Base-by-base conservation (phyloP, 2,888 invertebrate species). In the Sclerodermus sp. region DNA sequence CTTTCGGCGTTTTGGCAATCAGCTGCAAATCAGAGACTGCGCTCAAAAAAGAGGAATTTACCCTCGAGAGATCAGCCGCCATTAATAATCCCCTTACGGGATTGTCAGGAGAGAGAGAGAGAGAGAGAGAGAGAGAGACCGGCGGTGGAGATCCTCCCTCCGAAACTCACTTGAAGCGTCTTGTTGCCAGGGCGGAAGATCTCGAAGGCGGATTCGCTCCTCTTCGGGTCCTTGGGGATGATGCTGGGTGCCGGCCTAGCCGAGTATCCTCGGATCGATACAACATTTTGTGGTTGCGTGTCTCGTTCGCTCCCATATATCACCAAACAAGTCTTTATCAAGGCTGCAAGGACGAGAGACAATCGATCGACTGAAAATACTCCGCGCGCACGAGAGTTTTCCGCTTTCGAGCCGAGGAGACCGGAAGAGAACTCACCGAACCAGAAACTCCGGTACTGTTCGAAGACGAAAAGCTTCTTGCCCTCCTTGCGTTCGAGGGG, bases 201-300 rank as follows among this genome's bases (percentile, higher is more conserved):
- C 50, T 78, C 78, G 39, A 78, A 78, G 0, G 74, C 69, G 10
- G 68, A 64, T 41, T 74, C 75, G 41, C 68, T 66, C 23, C 66
- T 68, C 16, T 69, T 71, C 3, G 62, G 65, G 42, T 77, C 70
- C 1, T 66, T 63, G 0, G 64, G 53, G n/a, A n/a, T n/a, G 8
- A 23, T 23, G 23, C 23, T 65, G 1, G 73, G 68, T 0, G 76
- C 72, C 4, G 74, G 57, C n/a, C 77, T 68, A 2, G 69, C 70
- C 50, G 60, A 69, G 48, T 74, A 78, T 16, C 71, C 73, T 1
- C 63, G 67, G n/a, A 78, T 66, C 1, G 70, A 54, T 5, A 67
- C 47, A 2, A 76, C 62, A 9, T 55, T 58, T 13, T 59, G 55
- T 0, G 78, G 75, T 5, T 68, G 68, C 31, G 42, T 65, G 10